Base-by-base conservation (phyloP, 2,797 vertebrate genomes). In the Rhabdomys pumilio region DNA sequence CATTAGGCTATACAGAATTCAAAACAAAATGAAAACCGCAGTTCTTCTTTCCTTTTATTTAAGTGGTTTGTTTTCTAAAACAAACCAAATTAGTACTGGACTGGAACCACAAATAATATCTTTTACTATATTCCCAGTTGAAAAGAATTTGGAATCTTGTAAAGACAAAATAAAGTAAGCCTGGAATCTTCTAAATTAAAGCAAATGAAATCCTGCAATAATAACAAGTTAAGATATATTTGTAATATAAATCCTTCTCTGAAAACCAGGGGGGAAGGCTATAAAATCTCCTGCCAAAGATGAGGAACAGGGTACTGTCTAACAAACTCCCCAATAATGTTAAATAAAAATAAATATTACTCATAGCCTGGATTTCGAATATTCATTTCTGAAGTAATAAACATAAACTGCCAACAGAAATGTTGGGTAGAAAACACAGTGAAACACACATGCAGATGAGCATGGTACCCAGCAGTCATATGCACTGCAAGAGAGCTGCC, bases 171-270 rank as follows among this genome's bases (percentile, higher is more conserved):
- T 91, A 91, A 93, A 96, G 73, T 69, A 88, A 97, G 81, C 77
- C 95, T 93, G 84, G 90, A 93, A 96, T 96, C 97, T 97, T 95
- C 96, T 96, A 97, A 97, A 95, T 97, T 95, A 95, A 96, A 96
- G 96, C 88, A 95, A 97, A 96, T 91, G 91, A 87, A 98, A 91
- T 67, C 63, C 55, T 83, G 92, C 50, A 80, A 91, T 95, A 89
- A 96, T 85, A 90, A 85, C 92, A 95, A 95, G 80, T 91, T 96
- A 94, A 93, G 61, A 95, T 96, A 50, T 80, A 63, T 75, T 55
- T 65, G 38, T 47, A 76, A 94, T 72, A 95, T 84, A 97, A 96
- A 96, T 94, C 41, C 81, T 65, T 80, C 55, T 92, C 90, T 81
- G 89, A 95, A 96, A 96, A 97, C 96, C 50, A 95, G 24, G 75